Evolutionary conservation across 2,888 invertebrate species (phyloP).

Genomic region (Leucophora obtusa): DNA sequence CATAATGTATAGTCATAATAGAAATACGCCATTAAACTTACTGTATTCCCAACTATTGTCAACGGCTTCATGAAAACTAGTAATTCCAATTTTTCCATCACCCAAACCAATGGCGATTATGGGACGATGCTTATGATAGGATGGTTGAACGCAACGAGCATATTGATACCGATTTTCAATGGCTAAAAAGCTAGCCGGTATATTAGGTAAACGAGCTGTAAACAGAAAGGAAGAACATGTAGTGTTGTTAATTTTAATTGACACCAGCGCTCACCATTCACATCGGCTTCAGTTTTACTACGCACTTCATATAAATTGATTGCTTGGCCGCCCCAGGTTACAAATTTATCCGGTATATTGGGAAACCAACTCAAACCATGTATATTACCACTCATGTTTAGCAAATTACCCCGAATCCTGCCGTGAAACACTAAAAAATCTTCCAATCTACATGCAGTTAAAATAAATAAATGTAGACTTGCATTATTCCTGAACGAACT

Average conservation of each 20-base stretch:
- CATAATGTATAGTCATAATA: not conserved
- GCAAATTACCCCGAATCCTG: not conserved
- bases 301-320: slow-evolving; percentile 90
- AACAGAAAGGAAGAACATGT: not conserved
- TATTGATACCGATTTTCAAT: slow-evolving; percentile 82
- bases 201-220: slow-evolving; percentile 71
- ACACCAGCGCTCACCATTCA: slow-evolving; percentile 52
- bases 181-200: slow-evolving; percentile 73
- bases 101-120: slow-evolving; percentile 92
- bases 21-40: slow-evolving; percentile 63
- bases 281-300: slow-evolving; percentile 67
- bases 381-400: slow-evolving; percentile 81
- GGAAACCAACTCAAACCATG: slow-evolving; percentile 94
- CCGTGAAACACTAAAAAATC: not conserved
- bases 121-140: slow-evolving; percentile 88
- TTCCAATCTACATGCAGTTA: not conserved
- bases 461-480: too few relatives aligned
- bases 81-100: slow-evolving; percentile 91
- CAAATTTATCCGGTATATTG: slow-evolving; percentile 87
- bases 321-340: slow-evolving; percentile 94
- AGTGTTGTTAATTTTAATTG: not conserved
- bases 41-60: slow-evolving; percentile 77
- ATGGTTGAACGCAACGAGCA: slow-evolving; percentile 92
- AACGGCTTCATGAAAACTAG: slow-evolving; percentile 86
- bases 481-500: too few relatives aligned